Percentiles rank a stretch among this genome's conserved stretches.
These are phyloP conservation scores for Falco novaeseelandiae DNA, from an alignment of 2,797 vertebrate species.

Conservation along the genomic window DNA sequence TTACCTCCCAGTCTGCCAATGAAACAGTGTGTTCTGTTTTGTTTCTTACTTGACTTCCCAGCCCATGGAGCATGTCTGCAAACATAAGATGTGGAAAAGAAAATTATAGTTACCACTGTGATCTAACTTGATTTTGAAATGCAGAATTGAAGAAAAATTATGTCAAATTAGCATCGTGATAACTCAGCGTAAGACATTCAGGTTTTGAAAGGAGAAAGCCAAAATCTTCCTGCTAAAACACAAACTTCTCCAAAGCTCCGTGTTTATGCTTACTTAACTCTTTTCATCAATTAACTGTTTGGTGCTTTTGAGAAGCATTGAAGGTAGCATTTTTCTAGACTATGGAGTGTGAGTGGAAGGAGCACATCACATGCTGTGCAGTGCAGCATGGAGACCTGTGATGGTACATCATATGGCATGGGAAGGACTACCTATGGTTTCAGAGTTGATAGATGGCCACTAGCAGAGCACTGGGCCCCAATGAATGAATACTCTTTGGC, in stretches of 20 bases:
- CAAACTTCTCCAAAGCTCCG: neutral
- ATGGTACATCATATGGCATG: neutral
- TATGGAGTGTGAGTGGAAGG: neutral
- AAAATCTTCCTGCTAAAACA: neutral
- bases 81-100: neutral
- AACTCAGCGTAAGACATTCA: neutral
- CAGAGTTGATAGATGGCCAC: neutral
- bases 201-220: neutral
- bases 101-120: neutral
- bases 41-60: neutral
- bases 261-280: neutral
- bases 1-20: neutral
- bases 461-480: neutral
- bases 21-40: neutral
- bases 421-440: neutral
- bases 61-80: neutral
- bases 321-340: neutral
- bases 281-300: neutral
- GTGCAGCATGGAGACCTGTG: neutral
- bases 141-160: neutral
- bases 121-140: neutral
- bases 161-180: neutral
- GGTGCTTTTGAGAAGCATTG: neutral
- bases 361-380: neutral
- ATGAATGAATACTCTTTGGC: neutral